Evolutionary conservation across 1,140 invertebrate genomes (phyloP), one percentile per base, ranked within the genome.

Genomic region (Drosophila prosaltans): DNA sequence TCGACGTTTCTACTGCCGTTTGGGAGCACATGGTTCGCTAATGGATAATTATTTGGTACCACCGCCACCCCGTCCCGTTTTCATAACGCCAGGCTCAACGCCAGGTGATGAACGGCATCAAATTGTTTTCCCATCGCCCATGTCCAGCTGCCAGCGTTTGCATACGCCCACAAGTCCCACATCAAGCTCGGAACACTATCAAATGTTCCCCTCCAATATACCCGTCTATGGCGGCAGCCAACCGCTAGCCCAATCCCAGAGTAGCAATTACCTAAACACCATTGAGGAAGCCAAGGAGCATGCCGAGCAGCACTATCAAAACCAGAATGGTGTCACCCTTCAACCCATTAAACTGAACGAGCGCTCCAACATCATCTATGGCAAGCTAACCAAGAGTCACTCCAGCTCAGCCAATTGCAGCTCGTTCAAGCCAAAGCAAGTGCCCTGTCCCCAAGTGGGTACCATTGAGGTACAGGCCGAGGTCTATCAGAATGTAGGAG

Each of bases 1-100:
- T 28, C 94, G 95, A 80, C 94, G 95, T 67, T 95, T 95, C 88
- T 93, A 92, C 70, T 93, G 70, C 92, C 93, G 85, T 83, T 91
- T 69, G 62, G 93, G 71, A 91, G 93, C 60, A 91, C 92, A 93
- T 78, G 93, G 82, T 81, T 93, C 67, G 32, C 48, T 91, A 9
- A 84, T 94, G 81, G 84, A 89, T 41, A 94, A 94, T 78, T 94
- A 94, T 83, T 83, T 94, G 65, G 93, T 94, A 30, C 94, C 94
- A 39, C 94, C 94, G 28, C 93, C 94, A 24, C 94, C 94, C 9
- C 89, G 94, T 8, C 94, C 94, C 0, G 81, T 92, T 0, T 81
- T 90, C 9, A 91, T 51, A 3, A 51, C 91, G 11, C 90, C 91
- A 0, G 81, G 78, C 28, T 92, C 92, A 0, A 92, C 91, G 51